phyloP scores from a whole-genome alignment of 2,113 vertebrate species.

The Alces alces region DNA sequence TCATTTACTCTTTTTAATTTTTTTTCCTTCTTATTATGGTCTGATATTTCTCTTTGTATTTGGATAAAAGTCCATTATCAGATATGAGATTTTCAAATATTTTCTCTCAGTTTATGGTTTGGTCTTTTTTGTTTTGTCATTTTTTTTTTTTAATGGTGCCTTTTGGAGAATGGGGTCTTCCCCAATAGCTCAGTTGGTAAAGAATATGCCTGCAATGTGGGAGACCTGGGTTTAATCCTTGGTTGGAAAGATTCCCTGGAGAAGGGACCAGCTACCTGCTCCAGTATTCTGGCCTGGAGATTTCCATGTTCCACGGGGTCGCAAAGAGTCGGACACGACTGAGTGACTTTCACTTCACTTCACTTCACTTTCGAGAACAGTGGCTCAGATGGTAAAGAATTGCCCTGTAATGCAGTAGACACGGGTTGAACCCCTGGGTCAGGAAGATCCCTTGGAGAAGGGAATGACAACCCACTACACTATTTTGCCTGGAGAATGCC shows the following conservation, averaged over 20 bases:
- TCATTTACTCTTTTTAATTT: neutral
- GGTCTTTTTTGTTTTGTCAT: neutral
- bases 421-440: neutral
- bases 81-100: neutral
- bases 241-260: neutral
- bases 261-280: neutral
- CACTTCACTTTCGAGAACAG: neutral
- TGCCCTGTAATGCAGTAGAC: neutral
- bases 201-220: neutral
- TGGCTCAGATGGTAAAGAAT: neutral
- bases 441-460: neutral
- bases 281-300: neutral
- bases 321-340: rapidly evolving
- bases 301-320: neutral
- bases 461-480: neutral
- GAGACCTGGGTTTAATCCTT: neutral
- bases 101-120: neutral
- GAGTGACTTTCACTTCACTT: neutral
- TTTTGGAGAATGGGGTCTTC: neutral
- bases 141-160: neutral
- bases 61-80: neutral
- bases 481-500: neutral
- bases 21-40: neutral
- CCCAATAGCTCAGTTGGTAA: neutral
- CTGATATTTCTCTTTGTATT: neutral